These are phyloP conservation scores for Willisornis vidua DNA, from an alignment of 2,113 vertebrate genomes.

Conservation along the genomic window DNA sequence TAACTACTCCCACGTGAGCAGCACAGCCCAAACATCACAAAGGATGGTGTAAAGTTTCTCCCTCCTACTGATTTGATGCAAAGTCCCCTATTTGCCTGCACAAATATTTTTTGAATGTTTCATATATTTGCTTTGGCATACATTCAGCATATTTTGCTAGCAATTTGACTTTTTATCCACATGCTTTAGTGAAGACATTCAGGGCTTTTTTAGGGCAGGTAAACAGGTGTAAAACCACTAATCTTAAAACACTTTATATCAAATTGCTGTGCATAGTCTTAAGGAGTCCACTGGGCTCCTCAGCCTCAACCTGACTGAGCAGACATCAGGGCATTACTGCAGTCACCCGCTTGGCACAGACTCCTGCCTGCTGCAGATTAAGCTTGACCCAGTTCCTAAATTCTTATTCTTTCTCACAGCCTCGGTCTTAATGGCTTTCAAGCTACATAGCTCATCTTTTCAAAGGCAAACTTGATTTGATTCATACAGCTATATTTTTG, in stretches of 20 bases:
- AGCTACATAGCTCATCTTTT: not conserved
- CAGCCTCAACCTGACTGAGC: not conserved
- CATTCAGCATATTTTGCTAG: not conserved
- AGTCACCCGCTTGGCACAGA: rapidly evolving
- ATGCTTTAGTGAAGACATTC: not conserved
- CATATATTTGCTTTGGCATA: not conserved
- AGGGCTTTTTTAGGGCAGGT: not conserved
- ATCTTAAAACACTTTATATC: not conserved
- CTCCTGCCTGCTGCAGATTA: not conserved
- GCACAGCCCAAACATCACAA: not conserved
- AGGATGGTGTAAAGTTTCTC: not conserved
- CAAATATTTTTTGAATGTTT: not conserved
- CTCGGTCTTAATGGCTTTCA: not conserved
- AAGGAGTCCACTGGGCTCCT: not conserved
- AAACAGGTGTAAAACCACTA: not conserved
- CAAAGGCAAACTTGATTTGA: not conserved
- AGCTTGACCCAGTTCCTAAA: not conserved
- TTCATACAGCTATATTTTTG: not conserved
- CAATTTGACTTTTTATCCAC: not conserved
- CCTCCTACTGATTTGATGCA: not conserved
- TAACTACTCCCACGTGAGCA: not conserved
- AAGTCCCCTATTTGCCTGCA: not conserved
- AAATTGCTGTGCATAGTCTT: not conserved
- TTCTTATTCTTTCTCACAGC: not conserved
- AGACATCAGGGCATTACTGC: not conserved